A percentile compares a stretch with the other conserved stretches of the same genome.
Evolutionary conservation across 2,113 vertebrate species (phyloP).

Genomic region (Hiodon alosoides): DNA sequence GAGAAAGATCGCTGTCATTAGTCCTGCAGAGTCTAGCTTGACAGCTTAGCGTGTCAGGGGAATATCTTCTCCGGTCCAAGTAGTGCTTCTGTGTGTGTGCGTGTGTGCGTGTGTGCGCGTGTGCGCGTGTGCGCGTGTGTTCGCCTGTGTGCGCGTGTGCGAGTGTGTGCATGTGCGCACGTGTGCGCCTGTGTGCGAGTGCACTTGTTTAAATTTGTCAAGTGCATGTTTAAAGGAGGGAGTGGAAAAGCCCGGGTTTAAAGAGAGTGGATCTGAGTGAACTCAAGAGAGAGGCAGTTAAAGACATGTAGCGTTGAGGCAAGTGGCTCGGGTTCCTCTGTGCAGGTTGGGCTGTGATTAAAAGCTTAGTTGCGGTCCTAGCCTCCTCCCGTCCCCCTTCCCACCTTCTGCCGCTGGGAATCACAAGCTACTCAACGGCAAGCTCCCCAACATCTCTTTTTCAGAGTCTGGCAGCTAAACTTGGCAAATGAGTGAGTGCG

Average conservation of each 20-base stretch:
- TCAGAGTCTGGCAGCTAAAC: background rate
- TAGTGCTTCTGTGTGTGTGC: background rate
- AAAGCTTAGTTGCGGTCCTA: background rate
- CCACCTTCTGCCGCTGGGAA: background rate
- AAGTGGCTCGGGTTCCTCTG: background rate
- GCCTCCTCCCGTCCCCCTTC: background rate
- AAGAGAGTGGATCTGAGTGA: background rate
- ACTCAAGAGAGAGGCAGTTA: background rate
- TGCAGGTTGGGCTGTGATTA: slow-evolving; percentile 2
- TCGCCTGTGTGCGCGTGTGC: background rate
- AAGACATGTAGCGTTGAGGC: background rate
- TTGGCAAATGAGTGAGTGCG: background rate
- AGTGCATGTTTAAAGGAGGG: slow-evolving; percentile 13
- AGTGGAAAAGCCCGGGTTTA: background rate
- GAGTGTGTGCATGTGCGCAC: slow-evolving; percentile 1
- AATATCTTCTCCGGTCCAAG: too few relatives aligned
- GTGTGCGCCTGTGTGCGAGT: slow-evolving; percentile 12
- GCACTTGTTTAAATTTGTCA: background rate
- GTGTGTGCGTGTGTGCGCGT: background rate
- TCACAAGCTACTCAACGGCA: background rate
- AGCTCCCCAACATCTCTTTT: background rate
- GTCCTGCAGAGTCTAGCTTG: too few relatives aligned
- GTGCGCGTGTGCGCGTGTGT: slow-evolving; percentile 2
- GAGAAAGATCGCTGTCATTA: too few relatives aligned
- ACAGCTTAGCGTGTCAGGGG: too few relatives aligned